Conservation (phyloP, 2,797 vertebrate species). For the Danio jaintianensis region DNA sequence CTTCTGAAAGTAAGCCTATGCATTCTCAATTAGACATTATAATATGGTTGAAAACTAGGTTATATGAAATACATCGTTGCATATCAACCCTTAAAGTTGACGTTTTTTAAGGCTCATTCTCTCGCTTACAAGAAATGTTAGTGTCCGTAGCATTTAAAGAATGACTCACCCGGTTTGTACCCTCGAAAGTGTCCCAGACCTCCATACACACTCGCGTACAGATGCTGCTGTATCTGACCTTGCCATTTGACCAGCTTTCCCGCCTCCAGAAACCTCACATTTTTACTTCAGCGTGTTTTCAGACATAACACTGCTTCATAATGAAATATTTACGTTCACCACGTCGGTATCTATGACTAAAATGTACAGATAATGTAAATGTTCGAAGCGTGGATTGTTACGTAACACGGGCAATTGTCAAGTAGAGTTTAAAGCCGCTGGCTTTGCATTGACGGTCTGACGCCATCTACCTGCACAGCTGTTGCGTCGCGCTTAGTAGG, state of each 20-base stretch:
- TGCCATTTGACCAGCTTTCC: constrained; percentile 3
- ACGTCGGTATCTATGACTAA: background rate
- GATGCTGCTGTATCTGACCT: constrained; percentile 28
- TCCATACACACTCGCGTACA: background rate
- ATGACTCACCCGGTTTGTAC: background rate
- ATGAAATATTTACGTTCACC: background rate
- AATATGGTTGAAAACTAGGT: too few relatives aligned
- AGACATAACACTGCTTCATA: background rate
- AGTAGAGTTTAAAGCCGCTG: background rate
- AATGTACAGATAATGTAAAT: background rate
- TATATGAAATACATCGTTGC: background rate
- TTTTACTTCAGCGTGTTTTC: background rate
- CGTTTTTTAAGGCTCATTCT: too few relatives aligned
- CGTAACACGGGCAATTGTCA: background rate
- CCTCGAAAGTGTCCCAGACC: background rate
- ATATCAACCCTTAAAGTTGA: background rate
- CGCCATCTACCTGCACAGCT: constrained; percentile 40
- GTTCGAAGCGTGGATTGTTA: background rate
- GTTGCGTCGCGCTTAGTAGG: constrained; percentile 20
- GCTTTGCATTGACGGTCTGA: background rate
- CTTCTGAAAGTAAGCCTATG: background rate
- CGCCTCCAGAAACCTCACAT: background rate
- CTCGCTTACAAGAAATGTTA: background rate
- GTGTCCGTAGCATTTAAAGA: background rate
- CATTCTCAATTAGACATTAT: too few relatives aligned